A percentile compares a stretch with the other conserved stretches of the same genome.
phyloP scores from a whole-genome alignment of 2,113 vertebrate genomes.

The Lipophrys pholis region DNA sequence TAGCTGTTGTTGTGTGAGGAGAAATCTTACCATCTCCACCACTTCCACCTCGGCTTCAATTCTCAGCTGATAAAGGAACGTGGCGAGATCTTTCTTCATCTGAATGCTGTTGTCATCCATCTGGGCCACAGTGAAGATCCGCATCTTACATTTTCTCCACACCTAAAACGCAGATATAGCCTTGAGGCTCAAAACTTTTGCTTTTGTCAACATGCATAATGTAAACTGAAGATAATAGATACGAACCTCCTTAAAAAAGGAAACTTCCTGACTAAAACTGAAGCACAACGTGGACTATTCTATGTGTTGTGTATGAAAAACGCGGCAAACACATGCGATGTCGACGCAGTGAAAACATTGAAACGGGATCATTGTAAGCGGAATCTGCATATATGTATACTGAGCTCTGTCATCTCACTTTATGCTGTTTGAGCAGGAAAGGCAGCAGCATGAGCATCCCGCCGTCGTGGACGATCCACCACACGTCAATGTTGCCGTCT shows the following conservation, averaged over 20 bases:
- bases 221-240: not conserved
- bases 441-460: conserved; percentile 99
- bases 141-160: conserved; percentile 97
- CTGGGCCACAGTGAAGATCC: conserved; percentile 98
- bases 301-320: not conserved
- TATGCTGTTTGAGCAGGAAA: conserved; percentile 97
- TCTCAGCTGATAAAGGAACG: conserved; percentile 95
- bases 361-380: not conserved
- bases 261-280: not conserved
- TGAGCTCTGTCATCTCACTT: conserved; percentile 80
- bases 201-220: not conserved
- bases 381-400: not conserved
- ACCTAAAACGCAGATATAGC: conserved; percentile 82
- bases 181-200: not conserved
- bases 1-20: not conserved
- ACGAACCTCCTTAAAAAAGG: not conserved
- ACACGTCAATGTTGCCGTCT: conserved; percentile 96
- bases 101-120: conserved; percentile 99
- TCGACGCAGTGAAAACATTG: not conserved
- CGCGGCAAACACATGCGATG: not conserved
- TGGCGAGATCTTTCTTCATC: conserved; percentile 98
- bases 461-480: conserved; percentile 99
- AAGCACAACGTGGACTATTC: not conserved
- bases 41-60: conserved; percentile 98
- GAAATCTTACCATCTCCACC: conserved; percentile 93